phyloP scores from a whole-genome alignment of 2,888 invertebrate species.

The Lissonota sp. region DNA sequence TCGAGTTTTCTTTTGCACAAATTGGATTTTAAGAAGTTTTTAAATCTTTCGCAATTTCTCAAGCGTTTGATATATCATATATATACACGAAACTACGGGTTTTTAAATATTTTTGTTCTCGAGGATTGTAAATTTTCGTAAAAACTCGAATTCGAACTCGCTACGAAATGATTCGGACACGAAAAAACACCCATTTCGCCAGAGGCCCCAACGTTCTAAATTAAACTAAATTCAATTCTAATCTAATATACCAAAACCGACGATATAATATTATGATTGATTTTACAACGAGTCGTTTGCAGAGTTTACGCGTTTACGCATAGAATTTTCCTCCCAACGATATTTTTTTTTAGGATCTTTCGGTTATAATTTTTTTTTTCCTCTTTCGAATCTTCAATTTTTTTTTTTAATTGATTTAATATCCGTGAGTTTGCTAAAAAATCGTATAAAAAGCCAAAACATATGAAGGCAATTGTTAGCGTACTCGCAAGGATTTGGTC shows the following conservation, averaged over 20 bases:
- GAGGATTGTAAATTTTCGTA: constrained; percentile 23
- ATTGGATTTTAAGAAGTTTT: not conserved
- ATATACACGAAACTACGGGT: constrained; percentile 38
- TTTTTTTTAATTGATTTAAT: constrained; percentile 42
- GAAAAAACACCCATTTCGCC: constrained; percentile 45
- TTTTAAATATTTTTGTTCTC: not conserved
- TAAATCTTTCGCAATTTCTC: constrained; percentile 28
- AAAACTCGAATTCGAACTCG: constrained; percentile 44
- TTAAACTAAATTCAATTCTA: constrained; percentile 64
- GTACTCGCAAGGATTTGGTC: constrained; percentile 43
- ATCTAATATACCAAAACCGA: constrained; percentile 65
- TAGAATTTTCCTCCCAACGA: constrained; percentile 57
- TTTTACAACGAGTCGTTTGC: constrained; percentile 57
- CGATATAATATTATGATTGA: constrained; percentile 62
- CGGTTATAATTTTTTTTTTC: constrained; percentile 18
- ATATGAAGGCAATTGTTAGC: constrained; percentile 81
- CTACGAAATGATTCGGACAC: constrained; percentile 21
- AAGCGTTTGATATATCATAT: constrained; percentile 29
- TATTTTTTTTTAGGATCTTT: constrained; percentile 41
- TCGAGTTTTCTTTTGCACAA: constrained; percentile 12
- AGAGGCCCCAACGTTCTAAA: constrained; percentile 52
- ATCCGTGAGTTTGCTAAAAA: constrained; percentile 59
- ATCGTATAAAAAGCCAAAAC: constrained; percentile 81
- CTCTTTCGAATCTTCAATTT: constrained; percentile 23
- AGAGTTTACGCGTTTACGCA: constrained; percentile 60